Evolutionary conservation across 2,113 vertebrate species (phyloP).

Genomic region (Nerophis lumbriciformis): DNA sequence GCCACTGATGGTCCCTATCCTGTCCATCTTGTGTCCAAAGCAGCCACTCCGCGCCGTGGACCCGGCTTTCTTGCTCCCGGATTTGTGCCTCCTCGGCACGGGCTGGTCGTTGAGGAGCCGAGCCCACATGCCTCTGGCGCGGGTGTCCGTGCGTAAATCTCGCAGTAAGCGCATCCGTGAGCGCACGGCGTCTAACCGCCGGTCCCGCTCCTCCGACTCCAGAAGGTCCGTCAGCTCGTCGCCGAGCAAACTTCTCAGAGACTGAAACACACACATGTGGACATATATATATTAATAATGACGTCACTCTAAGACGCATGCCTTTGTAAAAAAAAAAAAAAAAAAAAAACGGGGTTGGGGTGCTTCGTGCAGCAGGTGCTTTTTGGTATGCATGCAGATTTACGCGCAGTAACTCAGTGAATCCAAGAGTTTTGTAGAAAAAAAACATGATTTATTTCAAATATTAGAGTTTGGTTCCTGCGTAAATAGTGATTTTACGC

Average conservation of each 20-base stretch:
- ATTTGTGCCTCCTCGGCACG: conserved; percentile 72
- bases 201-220: conserved; percentile 72
- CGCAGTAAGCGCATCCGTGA: conserved; percentile 75
- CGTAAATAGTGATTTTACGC: conserved; percentile 33
- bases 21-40: conserved; percentile 95
- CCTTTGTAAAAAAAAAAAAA: neutral
- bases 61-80: conserved; percentile 79
- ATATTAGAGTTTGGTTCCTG: neutral
- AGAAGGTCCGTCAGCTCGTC: conserved; percentile 77
- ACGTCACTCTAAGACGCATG: conserved; percentile 1
- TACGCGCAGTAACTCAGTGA: neutral
- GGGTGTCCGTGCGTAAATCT: conserved; percentile 80
- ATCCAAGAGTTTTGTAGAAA: no score
- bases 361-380: conserved; percentile 38
- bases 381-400: neutral
- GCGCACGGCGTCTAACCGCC: conserved; percentile 66
- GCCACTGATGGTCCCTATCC: conserved; percentile 91
- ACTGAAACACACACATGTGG: conserved; percentile 58
- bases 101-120: conserved; percentile 81
- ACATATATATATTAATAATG: conserved; percentile 19
- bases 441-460: neutral
- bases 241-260: conserved; percentile 72
- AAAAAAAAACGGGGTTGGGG: neutral
- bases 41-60: conserved; percentile 78
- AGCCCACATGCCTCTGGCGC: conserved; percentile 77